A percentile compares a stretch with the other conserved stretches of the same genome.
Conservation (phyloP, 2,888 invertebrate genomes). For the Andricus curvator region DNA sequence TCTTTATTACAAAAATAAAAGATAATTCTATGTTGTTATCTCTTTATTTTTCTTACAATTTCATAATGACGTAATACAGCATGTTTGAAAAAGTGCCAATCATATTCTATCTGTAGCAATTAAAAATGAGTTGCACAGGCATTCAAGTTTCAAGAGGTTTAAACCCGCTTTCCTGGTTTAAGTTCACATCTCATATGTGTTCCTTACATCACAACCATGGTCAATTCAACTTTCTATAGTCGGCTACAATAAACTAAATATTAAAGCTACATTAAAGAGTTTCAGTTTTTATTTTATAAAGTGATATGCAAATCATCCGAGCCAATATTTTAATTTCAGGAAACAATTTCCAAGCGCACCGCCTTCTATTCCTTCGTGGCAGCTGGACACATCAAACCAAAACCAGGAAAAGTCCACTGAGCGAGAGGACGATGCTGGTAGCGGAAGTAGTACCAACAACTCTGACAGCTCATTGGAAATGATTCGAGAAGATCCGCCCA, state of each 20-base stretch:
- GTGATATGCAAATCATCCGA: not conserved
- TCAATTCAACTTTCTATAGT: constrained; percentile 26
- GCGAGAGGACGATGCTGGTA: constrained; percentile 76
- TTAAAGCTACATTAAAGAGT: constrained; percentile 29
- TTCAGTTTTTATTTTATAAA: constrained; percentile 12
- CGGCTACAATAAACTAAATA: constrained; percentile 36
- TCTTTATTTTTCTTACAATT: constrained; percentile 31
- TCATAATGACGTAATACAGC: constrained; percentile 26
- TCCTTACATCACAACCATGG: constrained; percentile 26
- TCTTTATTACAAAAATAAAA: not conserved
- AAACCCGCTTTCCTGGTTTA: constrained; percentile 37
- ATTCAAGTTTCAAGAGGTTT: constrained; percentile 24
- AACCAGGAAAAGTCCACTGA: constrained; percentile 71
- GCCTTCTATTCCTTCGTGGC: constrained; percentile 89
- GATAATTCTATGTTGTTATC: not conserved
- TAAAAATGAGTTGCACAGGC: constrained; percentile 22
- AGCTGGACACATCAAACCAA: constrained; percentile 80
- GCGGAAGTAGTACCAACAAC: constrained; percentile 77
- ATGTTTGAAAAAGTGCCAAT: constrained; percentile 21
- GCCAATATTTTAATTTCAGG: constrained; percentile 74
- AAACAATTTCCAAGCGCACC: constrained; percentile 89
- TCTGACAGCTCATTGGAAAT: constrained; percentile 79
- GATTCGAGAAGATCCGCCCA: constrained; percentile 77
- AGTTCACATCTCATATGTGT: constrained; percentile 49
- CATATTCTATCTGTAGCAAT: constrained; percentile 10